Percentiles rank a stretch among this genome's conserved stretches.
Conservation (phyloP, 2,888 invertebrate genomes). For the Tenthredo scrophulariae region DNA sequence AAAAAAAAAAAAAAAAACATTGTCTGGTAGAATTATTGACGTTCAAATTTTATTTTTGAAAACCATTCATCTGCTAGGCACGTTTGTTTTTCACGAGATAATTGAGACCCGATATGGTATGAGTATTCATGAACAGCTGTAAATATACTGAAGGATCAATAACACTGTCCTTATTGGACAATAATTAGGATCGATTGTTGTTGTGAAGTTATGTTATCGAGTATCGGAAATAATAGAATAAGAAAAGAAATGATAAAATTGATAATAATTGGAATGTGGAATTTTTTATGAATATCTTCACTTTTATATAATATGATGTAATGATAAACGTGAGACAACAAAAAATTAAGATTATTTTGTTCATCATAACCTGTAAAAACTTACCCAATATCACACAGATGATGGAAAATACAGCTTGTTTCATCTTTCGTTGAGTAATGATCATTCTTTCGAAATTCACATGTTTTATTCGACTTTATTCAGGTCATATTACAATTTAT, state of each 20-base stretch:
- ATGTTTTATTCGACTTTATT: constrained; percentile 24
- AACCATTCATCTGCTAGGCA: not conserved
- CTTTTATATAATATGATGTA: not conserved
- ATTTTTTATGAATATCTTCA: not conserved
- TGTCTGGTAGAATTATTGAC: not conserved
- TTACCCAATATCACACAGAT: constrained; percentile 73
- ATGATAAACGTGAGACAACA: not conserved
- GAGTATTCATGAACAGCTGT: not conserved
- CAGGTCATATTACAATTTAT: not conserved
- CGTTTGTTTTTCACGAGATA: not conserved
- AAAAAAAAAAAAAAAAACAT: not conserved
- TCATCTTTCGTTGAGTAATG: constrained; percentile 74
- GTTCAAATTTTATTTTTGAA: not conserved
- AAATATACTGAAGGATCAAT: not conserved
- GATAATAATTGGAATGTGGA: not conserved
- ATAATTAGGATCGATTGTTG: not conserved
- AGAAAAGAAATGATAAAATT: not conserved
- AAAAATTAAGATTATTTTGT: not conserved
- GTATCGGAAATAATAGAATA: not conserved
- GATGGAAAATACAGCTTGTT: constrained; percentile 71
- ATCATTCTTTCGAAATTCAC: constrained; percentile 66
- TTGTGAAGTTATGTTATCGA: not conserved
- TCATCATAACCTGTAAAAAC: constrained; percentile 55
- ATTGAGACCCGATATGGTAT: not conserved
- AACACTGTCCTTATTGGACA: not conserved